Base-by-base conservation (phyloP, 2,113 vertebrate species). In the Neotoma lepida region DNA sequence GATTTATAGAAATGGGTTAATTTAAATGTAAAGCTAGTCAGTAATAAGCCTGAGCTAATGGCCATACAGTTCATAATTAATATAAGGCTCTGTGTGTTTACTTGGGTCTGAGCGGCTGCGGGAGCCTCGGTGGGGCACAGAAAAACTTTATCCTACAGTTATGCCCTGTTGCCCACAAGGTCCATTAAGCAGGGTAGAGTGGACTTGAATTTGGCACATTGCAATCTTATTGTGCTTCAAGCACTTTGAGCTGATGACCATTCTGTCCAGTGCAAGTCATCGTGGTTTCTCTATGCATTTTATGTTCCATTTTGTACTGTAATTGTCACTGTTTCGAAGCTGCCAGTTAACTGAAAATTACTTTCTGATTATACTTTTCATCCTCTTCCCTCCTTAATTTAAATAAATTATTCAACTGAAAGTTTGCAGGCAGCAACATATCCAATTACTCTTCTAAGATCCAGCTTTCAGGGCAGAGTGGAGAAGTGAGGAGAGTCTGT, bases 401-500 rank as follows among this genome's bases (percentile, higher is more conserved):
- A 93, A 97, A 97, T 96, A 94, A 94, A 91, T 46, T 0, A 0
- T 74, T 95, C 84, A 85, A 88, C 91, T 94, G 94, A 90, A 89
- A 80, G 10, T 86, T 66, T 96, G 58, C 70, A 92, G 68, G 82
- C 68, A 81, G 76, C 70, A 76, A 84, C 78, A 63, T 14, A 71
- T 49, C 87, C 63, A 74, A 91, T 87, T 58, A 86, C 41, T 95
- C 85, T 90, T 4, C 12, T 41, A n/a, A 64, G 56, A 88, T 86
- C n/a, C 35, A 30, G 86, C 74, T 81, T 91, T 74, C 89, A 91
- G 84, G 66, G 39, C 1, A 35, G 4, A 71, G 51, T 22, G 4
- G 8, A 41, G 41, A 39, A 70, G 7, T 85, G 90, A 81, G 28
- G 77, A 89, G 93, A 93, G 44, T 28, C 82, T 66, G 9, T 39